A percentile compares a stretch with the other conserved stretches of the same genome.
phyloP scores from a whole-genome alignment of 2,888 invertebrate genomes.

The Prosapia bicincta region DNA sequence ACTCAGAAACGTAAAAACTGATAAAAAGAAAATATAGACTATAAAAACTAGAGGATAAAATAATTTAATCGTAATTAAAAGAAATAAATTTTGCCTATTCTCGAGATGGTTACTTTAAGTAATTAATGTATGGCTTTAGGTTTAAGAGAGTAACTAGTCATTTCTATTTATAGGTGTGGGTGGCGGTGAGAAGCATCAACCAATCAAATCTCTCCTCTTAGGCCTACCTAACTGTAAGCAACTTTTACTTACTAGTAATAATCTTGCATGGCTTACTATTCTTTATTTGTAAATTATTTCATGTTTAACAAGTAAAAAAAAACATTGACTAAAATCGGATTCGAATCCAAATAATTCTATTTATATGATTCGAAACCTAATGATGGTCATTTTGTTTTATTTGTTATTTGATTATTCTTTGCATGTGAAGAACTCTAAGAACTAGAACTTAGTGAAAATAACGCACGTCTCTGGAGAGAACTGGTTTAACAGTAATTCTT shows the following conservation, averaged over 20 bases:
- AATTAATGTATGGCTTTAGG: neutral
- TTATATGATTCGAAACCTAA: neutral
- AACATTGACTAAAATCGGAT: neutral
- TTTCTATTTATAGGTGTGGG: conserved; percentile 37
- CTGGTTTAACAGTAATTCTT: too few species aligned
- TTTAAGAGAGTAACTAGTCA: neutral
- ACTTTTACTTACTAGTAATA: neutral
- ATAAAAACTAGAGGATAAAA: too few species aligned
- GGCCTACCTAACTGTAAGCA: conserved; percentile 31
- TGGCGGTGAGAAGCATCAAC: conserved; percentile 37
- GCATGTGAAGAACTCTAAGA: neutral
- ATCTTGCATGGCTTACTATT: neutral
- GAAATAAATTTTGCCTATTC: too few species aligned
- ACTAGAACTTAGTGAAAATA: too few species aligned
- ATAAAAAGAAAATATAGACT: too few species aligned
- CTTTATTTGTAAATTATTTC: neutral
- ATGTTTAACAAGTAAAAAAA: neutral
- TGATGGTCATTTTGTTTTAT: neutral
- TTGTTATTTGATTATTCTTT: neutral
- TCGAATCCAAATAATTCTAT: neutral
- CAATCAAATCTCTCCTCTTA: conserved; percentile 27
- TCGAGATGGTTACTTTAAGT: too few species aligned
- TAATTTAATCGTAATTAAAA: too few species aligned
- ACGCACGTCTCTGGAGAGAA: too few species aligned
- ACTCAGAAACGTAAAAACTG: too few species aligned